Percentiles rank a stretch among this genome's conserved stretches.
phyloP scores from a whole-genome alignment of 2,113 vertebrate species.

The Polypterus senegalus region DNA sequence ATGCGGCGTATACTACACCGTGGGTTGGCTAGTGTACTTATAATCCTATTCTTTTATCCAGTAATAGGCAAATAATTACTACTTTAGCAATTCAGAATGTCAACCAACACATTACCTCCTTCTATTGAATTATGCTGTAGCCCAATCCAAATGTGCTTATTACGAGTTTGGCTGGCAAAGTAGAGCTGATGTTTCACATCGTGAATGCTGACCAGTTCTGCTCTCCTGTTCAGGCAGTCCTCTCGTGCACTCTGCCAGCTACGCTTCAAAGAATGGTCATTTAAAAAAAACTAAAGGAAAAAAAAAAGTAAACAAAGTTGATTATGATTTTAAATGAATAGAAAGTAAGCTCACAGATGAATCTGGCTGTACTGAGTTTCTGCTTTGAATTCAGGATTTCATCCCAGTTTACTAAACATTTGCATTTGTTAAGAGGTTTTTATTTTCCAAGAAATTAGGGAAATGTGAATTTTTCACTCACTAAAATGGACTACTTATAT shows the following conservation, averaged over 20 bases:
- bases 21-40: too few species aligned
- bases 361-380: too few species aligned
- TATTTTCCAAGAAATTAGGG: too few species aligned
- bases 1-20: too few species aligned
- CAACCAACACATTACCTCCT: slow-evolving; percentile 36
- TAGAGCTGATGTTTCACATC: slow-evolving; percentile 41
- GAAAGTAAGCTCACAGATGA: too few species aligned
- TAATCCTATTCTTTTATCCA: too few species aligned
- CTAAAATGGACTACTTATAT: too few species aligned
- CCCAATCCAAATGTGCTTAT: slow-evolving; percentile 50
- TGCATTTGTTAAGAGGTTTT: too few species aligned
- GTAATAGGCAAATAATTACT: slow-evolving; percentile 37
- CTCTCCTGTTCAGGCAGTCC: slow-evolving; percentile 45
- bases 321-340: too few species aligned
- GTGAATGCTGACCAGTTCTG: slow-evolving; percentile 51
- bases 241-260: slow-evolving; percentile 44
- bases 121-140: slow-evolving; percentile 38
- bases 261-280: slow-evolving; percentile 43
- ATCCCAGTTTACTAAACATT: too few species aligned
- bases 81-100: slow-evolving; percentile 45
- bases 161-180: slow-evolving; percentile 39
- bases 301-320: not conserved
- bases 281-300: slow-evolving; percentile 42
- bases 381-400: too few species aligned
- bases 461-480: too few species aligned